phyloP scores from a whole-genome alignment of 2,113 vertebrate genomes.

The Sardina pilchardus region DNA sequence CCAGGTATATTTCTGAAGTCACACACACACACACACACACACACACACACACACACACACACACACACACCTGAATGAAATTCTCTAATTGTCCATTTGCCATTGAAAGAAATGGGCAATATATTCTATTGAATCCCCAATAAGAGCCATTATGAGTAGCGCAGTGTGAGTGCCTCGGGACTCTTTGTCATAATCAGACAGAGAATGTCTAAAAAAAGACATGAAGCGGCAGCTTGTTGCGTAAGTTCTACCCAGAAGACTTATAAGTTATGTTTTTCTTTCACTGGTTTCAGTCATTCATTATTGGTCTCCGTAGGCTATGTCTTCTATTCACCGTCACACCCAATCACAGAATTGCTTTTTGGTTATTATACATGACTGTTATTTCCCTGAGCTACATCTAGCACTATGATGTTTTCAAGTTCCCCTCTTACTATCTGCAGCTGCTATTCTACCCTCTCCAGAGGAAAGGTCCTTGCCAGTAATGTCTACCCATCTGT shows the following conservation, averaged over 20 bases:
- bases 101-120: not conserved
- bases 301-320: not conserved
- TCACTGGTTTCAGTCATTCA: not conserved
- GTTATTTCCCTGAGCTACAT: not conserved
- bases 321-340: not conserved
- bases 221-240: not conserved
- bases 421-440: not conserved
- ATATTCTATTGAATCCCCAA: not conserved
- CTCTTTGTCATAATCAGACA: not conserved
- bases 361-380: not conserved
- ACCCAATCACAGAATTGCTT: not conserved
- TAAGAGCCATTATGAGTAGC: not conserved
- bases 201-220: not conserved
- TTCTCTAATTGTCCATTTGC: not conserved
- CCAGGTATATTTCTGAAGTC: not conserved
- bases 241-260: conserved; percentile 13
- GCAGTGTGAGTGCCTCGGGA: not conserved
- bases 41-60: not conserved
- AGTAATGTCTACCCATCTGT: not conserved
- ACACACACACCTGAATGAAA: not conserved
- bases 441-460: not conserved
- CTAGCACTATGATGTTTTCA: not conserved
- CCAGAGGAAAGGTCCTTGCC: not conserved
- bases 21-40: not conserved
- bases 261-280: not conserved